Evolutionary conservation across 2,888 invertebrate species (phyloP), one percentile per base, ranked within the genome.

Genomic region (Volucella bombylans): DNA sequence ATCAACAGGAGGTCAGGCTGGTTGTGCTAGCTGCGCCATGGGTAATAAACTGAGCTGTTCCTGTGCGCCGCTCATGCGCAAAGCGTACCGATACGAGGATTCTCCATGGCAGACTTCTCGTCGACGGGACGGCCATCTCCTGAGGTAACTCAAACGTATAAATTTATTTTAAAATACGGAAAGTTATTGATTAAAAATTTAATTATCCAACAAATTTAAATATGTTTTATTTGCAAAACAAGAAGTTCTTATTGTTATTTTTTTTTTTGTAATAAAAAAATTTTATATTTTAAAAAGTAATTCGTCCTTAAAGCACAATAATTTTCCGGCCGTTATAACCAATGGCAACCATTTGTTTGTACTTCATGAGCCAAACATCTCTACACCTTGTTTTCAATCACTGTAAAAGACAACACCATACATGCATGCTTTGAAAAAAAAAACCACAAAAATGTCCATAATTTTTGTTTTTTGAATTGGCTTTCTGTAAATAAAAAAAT

Each of bases 21-120:
- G 91, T 89, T 92, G 92, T 90, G 89, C 92, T 87, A 92, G 94
- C 93, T 94, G 93, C 92, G 93, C 94, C 92, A 97, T 98, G 98
- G 98, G 98, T 93, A 98, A 98, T 94, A 98, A 98, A 94, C 94
- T 98, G 92, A 97, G 97, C 92, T 98, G 97, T 94, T 97, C 97
- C 90, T 98, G 98, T 94, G 98, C 97, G 90, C 98, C 98, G 90
- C 94, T 98, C 92, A 96, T 98, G 93, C 96, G 97, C 93, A 98
- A 98, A 94, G 97, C 97, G 91, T 98, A 98, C 93, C 96, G 98
- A 91, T 97, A 97, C 93, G 98, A 97, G 93, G 97, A 98, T 93
- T 97, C 97, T 92, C 98, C 98, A 92, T 97, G 97, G 97, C 97
- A 97, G 93, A 96, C 96, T 91, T 96, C 96, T 87, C 94, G 96